Percentiles rank a stretch among this genome's conserved stretches.
phyloP scores from a whole-genome alignment of 1,140 invertebrate species.

The Aphelinus certus region DNA sequence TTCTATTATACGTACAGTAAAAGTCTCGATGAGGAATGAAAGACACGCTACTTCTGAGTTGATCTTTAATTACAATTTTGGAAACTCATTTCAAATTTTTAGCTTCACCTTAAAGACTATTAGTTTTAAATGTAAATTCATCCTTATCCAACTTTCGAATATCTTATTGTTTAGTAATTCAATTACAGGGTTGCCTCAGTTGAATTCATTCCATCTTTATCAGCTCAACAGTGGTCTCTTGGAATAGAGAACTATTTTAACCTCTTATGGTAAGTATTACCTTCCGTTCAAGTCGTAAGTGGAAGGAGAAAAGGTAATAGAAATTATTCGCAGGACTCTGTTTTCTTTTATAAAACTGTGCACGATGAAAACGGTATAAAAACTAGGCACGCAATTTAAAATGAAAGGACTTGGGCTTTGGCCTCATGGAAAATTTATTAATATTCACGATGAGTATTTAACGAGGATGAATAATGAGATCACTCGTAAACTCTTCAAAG shows the following conservation, averaged over 20 bases:
- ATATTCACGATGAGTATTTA: slow-evolving; percentile 16
- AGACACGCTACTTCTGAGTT: background rate
- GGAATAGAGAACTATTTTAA: no score
- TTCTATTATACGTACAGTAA: background rate
- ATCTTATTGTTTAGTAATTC: background rate
- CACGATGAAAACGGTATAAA: slow-evolving; percentile 46
- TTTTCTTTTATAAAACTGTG: slow-evolving; percentile 37
- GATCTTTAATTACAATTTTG: no score
- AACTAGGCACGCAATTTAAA: slow-evolving; percentile 49
- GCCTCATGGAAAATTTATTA: slow-evolving; percentile 9
- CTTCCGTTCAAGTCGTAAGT: slow-evolving; percentile 18
- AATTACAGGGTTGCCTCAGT: background rate
- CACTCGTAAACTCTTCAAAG: slow-evolving; percentile 24
- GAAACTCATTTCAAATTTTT: no score
- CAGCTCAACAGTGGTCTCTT: no score
- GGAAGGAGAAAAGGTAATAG: slow-evolving; percentile 15
- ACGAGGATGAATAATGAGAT: slow-evolving; percentile 33
- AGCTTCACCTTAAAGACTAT: no score
- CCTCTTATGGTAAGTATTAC: background rate
- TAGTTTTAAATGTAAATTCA: no score
- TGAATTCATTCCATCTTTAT: no score
- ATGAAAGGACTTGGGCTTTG: slow-evolving; percentile 15
- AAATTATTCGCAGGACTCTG: background rate
- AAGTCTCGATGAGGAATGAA: slow-evolving; percentile 5
- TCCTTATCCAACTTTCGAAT: no score